Evolutionary conservation across 2,113 vertebrate genomes (phyloP).

Genomic region (Octodon degus): DNA sequence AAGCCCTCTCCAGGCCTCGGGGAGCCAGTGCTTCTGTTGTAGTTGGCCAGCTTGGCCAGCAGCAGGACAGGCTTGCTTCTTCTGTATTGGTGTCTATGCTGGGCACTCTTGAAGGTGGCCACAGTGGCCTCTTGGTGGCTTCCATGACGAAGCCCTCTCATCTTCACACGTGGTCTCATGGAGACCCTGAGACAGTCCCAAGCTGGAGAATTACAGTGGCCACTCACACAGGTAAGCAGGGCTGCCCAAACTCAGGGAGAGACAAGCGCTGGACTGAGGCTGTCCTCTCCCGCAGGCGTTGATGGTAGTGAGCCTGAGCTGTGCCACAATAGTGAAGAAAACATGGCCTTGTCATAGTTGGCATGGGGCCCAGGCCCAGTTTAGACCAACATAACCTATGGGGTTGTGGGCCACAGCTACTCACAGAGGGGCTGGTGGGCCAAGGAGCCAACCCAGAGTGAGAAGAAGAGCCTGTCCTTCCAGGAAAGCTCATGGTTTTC

Average conservation of each 20-base stretch:
- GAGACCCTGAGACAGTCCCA: fast-evolving
- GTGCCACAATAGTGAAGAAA: fast-evolving
- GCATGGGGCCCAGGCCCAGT: not conserved
- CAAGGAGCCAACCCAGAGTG: fast-evolving
- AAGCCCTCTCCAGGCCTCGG: fast-evolving
- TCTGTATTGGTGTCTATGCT: fast-evolving
- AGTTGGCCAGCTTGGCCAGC: fast-evolving
- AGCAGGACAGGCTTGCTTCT: not conserved
- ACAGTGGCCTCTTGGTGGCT: fast-evolving
- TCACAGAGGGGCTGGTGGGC: fast-evolving
- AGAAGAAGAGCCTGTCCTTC: not conserved
- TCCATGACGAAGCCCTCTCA: not conserved
- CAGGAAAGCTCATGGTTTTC: not conserved
- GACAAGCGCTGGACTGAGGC: fast-evolving
- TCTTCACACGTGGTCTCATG: not conserved
- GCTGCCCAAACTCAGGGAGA: fast-evolving
- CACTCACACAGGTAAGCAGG: fast-evolving
- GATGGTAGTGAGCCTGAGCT: fast-evolving
- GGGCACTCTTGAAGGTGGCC: not conserved
- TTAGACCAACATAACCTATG: fast-evolving
- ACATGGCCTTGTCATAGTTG: fast-evolving
- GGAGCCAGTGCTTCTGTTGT: not conserved
- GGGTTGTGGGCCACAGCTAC: fast-evolving
- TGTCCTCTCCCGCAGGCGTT: fast-evolving
- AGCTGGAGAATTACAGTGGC: fast-evolving